Evolutionary conservation across 2,797 vertebrate species (phyloP), one percentile per base, ranked within the genome.

Genomic region (Moxostoma hubbsi): DNA sequence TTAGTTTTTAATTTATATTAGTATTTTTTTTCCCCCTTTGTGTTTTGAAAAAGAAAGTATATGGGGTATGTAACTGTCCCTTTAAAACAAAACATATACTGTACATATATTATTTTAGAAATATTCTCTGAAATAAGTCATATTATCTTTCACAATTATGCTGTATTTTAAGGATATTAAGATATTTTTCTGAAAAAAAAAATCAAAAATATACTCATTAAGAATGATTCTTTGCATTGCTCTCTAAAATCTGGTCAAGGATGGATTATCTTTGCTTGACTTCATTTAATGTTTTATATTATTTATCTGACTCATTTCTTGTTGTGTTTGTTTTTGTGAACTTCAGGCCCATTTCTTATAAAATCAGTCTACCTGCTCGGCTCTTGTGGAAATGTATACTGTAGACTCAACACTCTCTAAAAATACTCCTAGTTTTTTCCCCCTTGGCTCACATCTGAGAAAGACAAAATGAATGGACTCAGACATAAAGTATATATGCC

Each of bases 151-250:
- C 18, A 24, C 2, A 24, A 24, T 67, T 24, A 24, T 24, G n/a
- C n/a, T n/a, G 3, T 36, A 36, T 36, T 36, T 36, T 36, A 36
- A 36, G 36, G 3, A 36, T 36, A 36, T 36, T 36, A 36, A 36
- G 36, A 24, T 24, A 24, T 24, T 24, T 24, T 24, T 24, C 24
- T 2, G 24, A 24, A 24, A 24, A 24, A 24, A 1, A 24, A 24
- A 24, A 24, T n/a, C n/a, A 24, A 24, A 24, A 24, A 24, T 24
- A 24, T 24, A 24, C 24, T 24, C 24, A 24, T 24, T 24, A 24
- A 24, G 83, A 89, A 88, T 89, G 90, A 92, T 91, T 24, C 24
- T 24, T 83, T 87, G 87, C 82, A 89, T 88, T 57, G 24, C 13
- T 64, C 59, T 49, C 72, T 24, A 51, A 8, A 51, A 51, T 9